Conservation (phyloP, 2,797 vertebrate species). For the Oreonectes daqikongensis region DNA sequence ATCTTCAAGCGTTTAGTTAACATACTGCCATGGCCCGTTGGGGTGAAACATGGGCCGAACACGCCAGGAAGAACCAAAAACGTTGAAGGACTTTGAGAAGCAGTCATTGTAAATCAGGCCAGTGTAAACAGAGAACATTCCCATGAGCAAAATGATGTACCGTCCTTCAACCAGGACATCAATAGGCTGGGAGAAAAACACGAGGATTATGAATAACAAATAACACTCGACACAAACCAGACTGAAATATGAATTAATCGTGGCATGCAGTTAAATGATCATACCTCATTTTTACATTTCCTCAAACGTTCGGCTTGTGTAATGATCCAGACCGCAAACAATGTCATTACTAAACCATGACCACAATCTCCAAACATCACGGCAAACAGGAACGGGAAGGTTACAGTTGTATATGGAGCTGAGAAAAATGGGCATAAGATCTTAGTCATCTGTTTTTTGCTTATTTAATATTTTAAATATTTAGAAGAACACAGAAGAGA, state of each 20-base stretch:
- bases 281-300: slow-evolving; percentile 58
- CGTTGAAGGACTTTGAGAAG: slow-evolving; percentile 66
- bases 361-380: slow-evolving; percentile 84
- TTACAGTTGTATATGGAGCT: slow-evolving; percentile 63
- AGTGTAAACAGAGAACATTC: slow-evolving; percentile 64
- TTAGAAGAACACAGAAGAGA: no score
- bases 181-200: slow-evolving; percentile 45
- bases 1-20: background rate
- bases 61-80: slow-evolving; percentile 63
- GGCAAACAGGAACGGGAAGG: slow-evolving; percentile 85
- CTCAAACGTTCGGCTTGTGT: slow-evolving; percentile 47
- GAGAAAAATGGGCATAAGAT: slow-evolving; percentile 20
- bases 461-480: no score
- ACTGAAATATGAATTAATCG: no score
- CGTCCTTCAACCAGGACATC: slow-evolving; percentile 56
- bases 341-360: slow-evolving; percentile 59
- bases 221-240: background rate
- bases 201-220: background rate
- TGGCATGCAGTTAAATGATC: background rate
- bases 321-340: slow-evolving; percentile 57
- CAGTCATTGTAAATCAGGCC: slow-evolving; percentile 70
- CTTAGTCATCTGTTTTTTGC: background rate
- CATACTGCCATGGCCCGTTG: slow-evolving; percentile 62
- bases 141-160: slow-evolving; percentile 65
- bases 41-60: slow-evolving; percentile 61